These are phyloP conservation scores for Polietes domitor DNA, from an alignment of 2,888 invertebrate genomes.

Conservation along the genomic window DNA sequence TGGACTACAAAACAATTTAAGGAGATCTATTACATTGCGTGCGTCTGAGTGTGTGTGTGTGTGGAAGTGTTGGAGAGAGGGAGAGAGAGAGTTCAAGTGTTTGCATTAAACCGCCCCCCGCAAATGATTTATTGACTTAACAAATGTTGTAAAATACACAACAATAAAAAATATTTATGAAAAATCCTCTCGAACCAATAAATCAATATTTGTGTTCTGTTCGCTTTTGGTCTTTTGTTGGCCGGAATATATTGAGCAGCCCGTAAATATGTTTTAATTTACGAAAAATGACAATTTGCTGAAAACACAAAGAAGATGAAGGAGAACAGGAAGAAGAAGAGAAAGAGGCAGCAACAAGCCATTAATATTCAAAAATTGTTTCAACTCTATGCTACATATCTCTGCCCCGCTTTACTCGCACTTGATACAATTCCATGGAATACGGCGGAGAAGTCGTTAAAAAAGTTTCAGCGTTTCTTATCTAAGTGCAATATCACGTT, in stretches of 20 bases:
- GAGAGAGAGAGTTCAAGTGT: background rate
- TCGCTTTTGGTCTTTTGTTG: background rate
- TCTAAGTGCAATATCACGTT: constrained; percentile 62
- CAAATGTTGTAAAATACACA: constrained; percentile 31
- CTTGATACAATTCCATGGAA: too few relatives aligned
- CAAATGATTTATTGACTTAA: constrained; percentile 52
- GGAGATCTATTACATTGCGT: constrained; percentile 18
- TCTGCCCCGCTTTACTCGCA: background rate
- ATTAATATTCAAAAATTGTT: constrained; percentile 61
- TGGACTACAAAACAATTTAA: constrained; percentile 45
- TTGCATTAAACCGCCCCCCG: background rate
- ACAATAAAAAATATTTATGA: constrained; percentile 22
- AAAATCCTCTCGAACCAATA: constrained; percentile 35
- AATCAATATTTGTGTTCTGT: constrained; percentile 39
- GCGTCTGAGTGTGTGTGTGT: background rate
- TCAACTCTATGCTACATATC: background rate
- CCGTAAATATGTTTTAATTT: constrained; percentile 43
- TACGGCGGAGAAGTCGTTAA: background rate
- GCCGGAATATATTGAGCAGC: background rate
- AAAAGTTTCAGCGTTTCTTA: constrained; percentile 22
- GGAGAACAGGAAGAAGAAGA: too few relatives aligned
- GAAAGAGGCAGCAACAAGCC: too few relatives aligned
- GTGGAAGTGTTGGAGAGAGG: background rate
- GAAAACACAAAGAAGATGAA: background rate
- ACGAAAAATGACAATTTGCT: constrained; percentile 23